Base-by-base conservation (phyloP, 2,888 invertebrate genomes). In the Dasypolia templi region DNA sequence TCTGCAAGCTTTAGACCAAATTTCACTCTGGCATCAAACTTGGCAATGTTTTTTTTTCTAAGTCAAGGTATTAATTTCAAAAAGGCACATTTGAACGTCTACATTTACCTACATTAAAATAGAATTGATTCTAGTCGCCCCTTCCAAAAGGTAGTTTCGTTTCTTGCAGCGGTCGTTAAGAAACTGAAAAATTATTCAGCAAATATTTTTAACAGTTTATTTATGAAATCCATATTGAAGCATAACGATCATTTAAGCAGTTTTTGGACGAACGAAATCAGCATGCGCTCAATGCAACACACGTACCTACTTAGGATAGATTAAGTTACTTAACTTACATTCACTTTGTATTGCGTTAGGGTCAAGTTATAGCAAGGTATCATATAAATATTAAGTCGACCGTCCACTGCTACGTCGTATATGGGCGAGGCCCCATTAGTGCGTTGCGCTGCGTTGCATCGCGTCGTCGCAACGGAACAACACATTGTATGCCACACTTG, bases 261-360 rank as follows among this genome's bases (percentile, higher is more conserved):
- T 51, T 53, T 53, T 59, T 12, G 4, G 2, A n/a, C 32, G 29
- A 62, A 46, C n/a, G 1, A 32, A 73, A 61, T 29, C 29, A 29
- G 29, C 14, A 46, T 39, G 32, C 12, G 64, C 42, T 51, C 32
- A 64, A 26, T 76, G 76, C 58, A 75, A 64, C 51, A n/a, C 22
- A 19, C 1, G 39, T 53, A 53, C 59, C 19, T 59, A 39, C 59
- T n/a, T 59, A 39, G 17, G 17, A 53, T 46, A 58, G 51, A 75
- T 77, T 53, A 61, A 32, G 39, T 69, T 55, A 68, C 69, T 64
- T 65, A 75, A 51, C 17, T 53, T 49, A 42, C 46, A 61, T 77
- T 75, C 75, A 77, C 75, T 75, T 75, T 46, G 22, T 29, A 39
- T 68, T 77, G 53, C 78, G 75, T 55, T 77, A 68, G 69, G 78